Base-by-base conservation (phyloP, 2,113 vertebrate species). In the Sporophila hypoxantha region DNA sequence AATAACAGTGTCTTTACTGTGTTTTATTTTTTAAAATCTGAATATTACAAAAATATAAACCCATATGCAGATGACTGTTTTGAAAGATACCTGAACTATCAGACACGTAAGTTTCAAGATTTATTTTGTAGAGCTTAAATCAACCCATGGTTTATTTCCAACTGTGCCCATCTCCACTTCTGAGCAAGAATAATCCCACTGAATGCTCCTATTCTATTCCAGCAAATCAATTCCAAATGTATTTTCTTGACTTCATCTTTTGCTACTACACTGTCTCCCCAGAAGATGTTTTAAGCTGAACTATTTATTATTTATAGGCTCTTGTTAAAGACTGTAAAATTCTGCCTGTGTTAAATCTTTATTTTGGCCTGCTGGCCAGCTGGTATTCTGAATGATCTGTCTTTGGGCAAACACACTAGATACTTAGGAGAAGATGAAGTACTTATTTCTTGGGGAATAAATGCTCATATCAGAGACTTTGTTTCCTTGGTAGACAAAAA, bases 281-380 rank as follows among this genome's bases (percentile, higher is more conserved):
- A 69, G 74, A 94, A 93, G 65, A 94, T 57, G 39, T 89, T 89
- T 93, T 70, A 88, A 86, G 78, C 59, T 1, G 47, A 83, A 55
- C 71, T 77, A 76, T 92, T 93, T 93, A 68, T 64, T 94, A 77
- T 92, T 87, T 83, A 92, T 65, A 85, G 76, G 46, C 34, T 82
- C 41, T 83, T 89, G 46, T 53, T 87, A 85, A 80, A 85, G 27
- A 49, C 85, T 71, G 36, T 85, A 61, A 87, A 91, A 81, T 32
- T 39, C 37, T 34, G 57, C 29, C 79, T 82, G 46, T 62, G 61
- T 75, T 87, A 89, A 64, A 87, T 78, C 77, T 87, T 90, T 53
- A 55, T 91, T 91, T 71, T 85, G 57, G 66, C 32, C 61, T 62
- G 41, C 55, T 87, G 76, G 61, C 20, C 82, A 77, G 71, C 49